Conservation (phyloP, 2,797 vertebrate genomes). For the Schizopygopsis malacanthus region DNA sequence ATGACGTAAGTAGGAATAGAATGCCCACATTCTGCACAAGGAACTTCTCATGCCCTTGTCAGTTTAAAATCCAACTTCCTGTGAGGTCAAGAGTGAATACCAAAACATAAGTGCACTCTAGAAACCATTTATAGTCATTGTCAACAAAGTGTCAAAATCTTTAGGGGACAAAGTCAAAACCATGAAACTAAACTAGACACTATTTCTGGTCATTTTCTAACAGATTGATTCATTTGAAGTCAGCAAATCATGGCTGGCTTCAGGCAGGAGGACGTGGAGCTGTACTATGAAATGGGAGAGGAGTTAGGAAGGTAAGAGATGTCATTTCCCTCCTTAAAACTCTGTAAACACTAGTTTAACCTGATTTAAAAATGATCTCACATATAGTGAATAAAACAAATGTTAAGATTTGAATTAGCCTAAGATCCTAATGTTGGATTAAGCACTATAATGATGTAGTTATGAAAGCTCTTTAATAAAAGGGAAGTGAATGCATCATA, state of each 20-base stretch:
- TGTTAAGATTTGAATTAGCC: neutral
- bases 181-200: neutral
- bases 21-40: neutral
- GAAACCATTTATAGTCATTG: constrained; percentile 9
- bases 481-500: neutral
- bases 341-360: neutral
- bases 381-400: neutral
- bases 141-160: neutral
- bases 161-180: neutral
- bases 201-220: constrained; percentile 2
- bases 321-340: neutral
- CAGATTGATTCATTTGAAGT: constrained; percentile 44
- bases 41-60: neutral
- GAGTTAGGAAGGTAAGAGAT: constrained; percentile 91
- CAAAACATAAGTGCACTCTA: neutral
- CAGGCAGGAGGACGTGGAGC: constrained; percentile 92
- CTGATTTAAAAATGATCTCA: constrained; percentile 6
- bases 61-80: neutral
- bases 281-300: constrained; percentile 94
- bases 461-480: constrained; percentile 1
- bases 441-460: neutral
- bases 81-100: constrained; percentile 19
- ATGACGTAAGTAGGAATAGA: constrained; percentile 43
- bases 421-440: neutral
- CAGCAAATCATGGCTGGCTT: constrained; percentile 86